Evolutionary conservation across 2,888 invertebrate species (phyloP).

Genomic region (Cyclophora punctaria): DNA sequence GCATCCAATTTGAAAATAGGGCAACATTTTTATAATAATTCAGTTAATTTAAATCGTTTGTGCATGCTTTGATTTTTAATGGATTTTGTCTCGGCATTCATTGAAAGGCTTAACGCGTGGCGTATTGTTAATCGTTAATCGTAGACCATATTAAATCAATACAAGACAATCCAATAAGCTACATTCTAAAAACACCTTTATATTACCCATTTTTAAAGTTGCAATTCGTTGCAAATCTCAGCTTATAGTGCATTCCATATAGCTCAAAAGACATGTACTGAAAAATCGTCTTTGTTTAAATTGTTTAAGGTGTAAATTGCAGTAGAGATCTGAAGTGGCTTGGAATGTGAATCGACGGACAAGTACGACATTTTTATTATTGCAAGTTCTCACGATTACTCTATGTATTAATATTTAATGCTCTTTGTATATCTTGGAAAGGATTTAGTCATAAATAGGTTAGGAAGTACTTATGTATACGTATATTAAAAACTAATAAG

Average conservation of each 20-base stretch:
- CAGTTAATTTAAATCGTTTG: neutral
- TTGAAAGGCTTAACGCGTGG: conserved; percentile 56
- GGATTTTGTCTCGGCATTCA: conserved; percentile 6
- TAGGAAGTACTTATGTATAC: neutral
- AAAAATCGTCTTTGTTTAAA: too few species aligned
- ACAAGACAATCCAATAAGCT: conserved; percentile 25
- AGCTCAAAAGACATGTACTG: conserved; percentile 9
- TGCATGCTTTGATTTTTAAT: neutral
- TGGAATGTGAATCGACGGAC: conserved; percentile 25
- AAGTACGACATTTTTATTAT: conserved; percentile 57
- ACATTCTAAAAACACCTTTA: conserved; percentile 24
- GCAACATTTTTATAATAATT: too few species aligned
- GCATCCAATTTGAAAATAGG: too few species aligned
- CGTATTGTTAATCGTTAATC: conserved; percentile 66
- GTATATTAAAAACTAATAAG: too few species aligned
- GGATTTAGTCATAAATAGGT: neutral
- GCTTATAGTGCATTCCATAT: conserved; percentile 12
- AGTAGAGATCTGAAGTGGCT: conserved; percentile 5
- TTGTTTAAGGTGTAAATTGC: too few species aligned
- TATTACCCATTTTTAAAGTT: conserved; percentile 19
- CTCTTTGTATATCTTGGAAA: conserved; percentile 9
- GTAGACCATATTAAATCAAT: conserved; percentile 47
- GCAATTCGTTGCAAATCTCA: neutral
- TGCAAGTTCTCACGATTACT: conserved; percentile 53
- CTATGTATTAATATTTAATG: conserved; percentile 19